Percentiles rank a stretch among this genome's conserved stretches.
Evolutionary conservation across 2,888 invertebrate genomes (phyloP).

Genomic region (Melikaiella ostensackeni): DNA sequence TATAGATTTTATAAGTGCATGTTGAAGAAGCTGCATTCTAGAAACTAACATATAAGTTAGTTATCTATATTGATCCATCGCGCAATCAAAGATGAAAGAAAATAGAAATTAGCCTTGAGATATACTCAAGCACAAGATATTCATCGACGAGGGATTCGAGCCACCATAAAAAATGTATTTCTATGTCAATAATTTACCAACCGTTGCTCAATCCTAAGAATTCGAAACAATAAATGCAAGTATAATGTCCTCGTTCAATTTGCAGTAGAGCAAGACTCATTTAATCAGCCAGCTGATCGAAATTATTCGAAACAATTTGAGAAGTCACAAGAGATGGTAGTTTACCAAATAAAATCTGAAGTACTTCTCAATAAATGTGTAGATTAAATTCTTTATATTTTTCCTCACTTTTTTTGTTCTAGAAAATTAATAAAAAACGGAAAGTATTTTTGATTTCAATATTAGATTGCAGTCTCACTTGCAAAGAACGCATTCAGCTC

Average conservation of each 20-base stretch:
- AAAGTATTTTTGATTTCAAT: background rate
- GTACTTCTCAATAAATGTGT: background rate
- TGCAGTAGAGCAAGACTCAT: too few relatives aligned
- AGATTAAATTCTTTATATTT: too few relatives aligned
- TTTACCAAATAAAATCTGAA: background rate
- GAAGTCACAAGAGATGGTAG: background rate
- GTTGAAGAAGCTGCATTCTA: background rate
- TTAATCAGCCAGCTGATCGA: too few relatives aligned
- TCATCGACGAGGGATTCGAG: constrained; percentile 1
- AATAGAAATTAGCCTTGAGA: constrained; percentile 2
- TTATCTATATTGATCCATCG: background rate
- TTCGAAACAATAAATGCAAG: too few relatives aligned
- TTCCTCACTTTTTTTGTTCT: background rate
- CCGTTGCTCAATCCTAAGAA: too few relatives aligned
- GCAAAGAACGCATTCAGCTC: background rate
- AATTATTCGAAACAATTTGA: background rate
- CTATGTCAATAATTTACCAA: too few relatives aligned
- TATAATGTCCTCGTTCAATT: too few relatives aligned
- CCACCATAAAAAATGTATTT: background rate
- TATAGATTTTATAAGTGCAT: background rate
- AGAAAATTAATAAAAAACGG: background rate
- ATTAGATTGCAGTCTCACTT: background rate
- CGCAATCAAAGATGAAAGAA: background rate
- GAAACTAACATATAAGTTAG: background rate
- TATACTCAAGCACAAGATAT: background rate